phyloP scores from a whole-genome alignment of 1,140 invertebrate species.

The Cydia pomonella region DNA sequence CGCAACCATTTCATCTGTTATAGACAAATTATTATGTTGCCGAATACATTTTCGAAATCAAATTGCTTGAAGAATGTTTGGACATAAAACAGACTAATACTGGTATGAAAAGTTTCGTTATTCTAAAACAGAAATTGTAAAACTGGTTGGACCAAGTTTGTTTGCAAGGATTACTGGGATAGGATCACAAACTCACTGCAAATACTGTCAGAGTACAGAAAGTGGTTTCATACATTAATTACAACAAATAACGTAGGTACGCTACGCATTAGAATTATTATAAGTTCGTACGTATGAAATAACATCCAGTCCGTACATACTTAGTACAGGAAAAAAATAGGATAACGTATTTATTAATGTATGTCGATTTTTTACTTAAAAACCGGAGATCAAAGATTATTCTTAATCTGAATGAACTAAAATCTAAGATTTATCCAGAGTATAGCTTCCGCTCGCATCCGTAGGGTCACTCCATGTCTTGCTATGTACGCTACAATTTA shows the following conservation, averaged over 20 bases:
- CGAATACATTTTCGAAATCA: slow-evolving; percentile 33
- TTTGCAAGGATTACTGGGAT: neutral
- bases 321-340: too few species aligned
- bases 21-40: slow-evolving; percentile 33
- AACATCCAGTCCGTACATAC: too few species aligned
- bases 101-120: neutral
- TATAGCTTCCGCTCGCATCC: slow-evolving; percentile 3
- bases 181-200: neutral
- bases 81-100: slow-evolving; percentile 21
- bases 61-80: slow-evolving; percentile 30
- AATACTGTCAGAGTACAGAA: too few species aligned
- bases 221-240: too few species aligned
- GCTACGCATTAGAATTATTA: too few species aligned
- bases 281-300: too few species aligned
- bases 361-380: too few species aligned
- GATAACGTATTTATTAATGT: too few species aligned
- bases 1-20: slow-evolving; percentile 33
- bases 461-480: neutral
- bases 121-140: neutral
- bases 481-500: slow-evolving; percentile 21
- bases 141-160: neutral
- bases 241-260: too few species aligned
- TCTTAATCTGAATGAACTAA: neutral
- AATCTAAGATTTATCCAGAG: neutral
- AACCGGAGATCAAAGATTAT: too few species aligned